phyloP scores from a whole-genome alignment of 2,888 invertebrate species.

The Scaeva pyrastri region DNA sequence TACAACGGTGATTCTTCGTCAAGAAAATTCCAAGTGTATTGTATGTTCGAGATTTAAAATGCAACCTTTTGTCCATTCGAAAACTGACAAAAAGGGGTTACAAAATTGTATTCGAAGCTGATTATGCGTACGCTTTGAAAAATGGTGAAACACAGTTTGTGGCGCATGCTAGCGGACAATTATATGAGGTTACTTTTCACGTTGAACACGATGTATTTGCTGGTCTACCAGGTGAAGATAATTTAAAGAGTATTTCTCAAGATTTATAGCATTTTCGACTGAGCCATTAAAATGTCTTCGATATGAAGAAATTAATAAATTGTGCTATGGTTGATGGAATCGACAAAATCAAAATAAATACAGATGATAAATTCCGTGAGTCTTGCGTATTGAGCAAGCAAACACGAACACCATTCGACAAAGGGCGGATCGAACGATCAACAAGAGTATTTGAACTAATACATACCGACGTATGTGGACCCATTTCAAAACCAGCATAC shows the following conservation, averaged over 20 bases:
- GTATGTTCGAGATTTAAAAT: conserved; percentile 43
- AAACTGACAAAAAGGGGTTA: conserved; percentile 36
- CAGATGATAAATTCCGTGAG: conserved; percentile 21
- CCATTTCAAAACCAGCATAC: conserved; percentile 77
- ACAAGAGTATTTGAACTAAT: conserved; percentile 54
- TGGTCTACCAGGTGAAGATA: neutral
- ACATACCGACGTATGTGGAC: conserved; percentile 79
- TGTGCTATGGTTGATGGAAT: neutral
- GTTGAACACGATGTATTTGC: neutral
- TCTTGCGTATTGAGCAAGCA: conserved; percentile 76
- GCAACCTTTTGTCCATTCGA: conserved; percentile 54
- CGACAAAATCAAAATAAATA: conserved; percentile 5
- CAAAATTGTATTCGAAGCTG: too few relatives aligned
- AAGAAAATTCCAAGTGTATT: conserved; percentile 17
- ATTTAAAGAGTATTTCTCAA: too few relatives aligned
- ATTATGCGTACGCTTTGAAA: too few relatives aligned
- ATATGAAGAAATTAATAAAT: neutral
- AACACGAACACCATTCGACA: conserved; percentile 40
- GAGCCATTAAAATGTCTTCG: neutral
- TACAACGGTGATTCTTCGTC: neutral
- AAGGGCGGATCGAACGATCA: neutral
- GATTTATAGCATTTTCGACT: too few relatives aligned
- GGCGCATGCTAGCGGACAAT: conserved; percentile 4
- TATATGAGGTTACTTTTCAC: neutral
- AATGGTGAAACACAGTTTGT: conserved; percentile 9